Conservation (phyloP, 53 echinoderm and acorn worm species). For the Temnopleurus reevesii region DNA sequence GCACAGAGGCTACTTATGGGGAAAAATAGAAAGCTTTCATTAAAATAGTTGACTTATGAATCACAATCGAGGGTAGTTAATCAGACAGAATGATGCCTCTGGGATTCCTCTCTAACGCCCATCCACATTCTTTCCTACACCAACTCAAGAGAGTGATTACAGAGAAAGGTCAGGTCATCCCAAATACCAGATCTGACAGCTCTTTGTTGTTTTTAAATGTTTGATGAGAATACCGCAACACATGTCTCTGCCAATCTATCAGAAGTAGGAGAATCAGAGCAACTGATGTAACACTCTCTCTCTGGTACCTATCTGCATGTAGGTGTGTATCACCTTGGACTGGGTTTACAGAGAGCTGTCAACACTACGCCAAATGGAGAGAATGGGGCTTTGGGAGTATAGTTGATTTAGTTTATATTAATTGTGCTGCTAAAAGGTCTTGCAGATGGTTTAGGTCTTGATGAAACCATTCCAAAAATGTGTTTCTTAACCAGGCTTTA, state of each 20-base stretch:
- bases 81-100: neutral
- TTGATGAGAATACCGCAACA: neutral
- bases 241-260: neutral
- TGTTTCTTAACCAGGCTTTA: too few relatives aligned
- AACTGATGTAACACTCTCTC: slow-evolving; percentile 14
- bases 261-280: slow-evolving; percentile 1
- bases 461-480: neutral
- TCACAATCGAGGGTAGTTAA: neutral
- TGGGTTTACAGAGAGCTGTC: neutral
- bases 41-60: neutral
- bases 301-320: neutral
- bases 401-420: neutral
- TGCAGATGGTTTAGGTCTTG: too few relatives aligned
- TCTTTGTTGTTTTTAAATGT: slow-evolving; percentile 1
- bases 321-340: neutral
- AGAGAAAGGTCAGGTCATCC: neutral
- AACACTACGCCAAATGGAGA: slow-evolving; percentile 2
- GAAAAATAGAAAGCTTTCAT: too few relatives aligned
- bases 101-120: neutral
- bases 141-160: neutral
- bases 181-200: neutral
- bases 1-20: too few relatives aligned
- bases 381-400: neutral
- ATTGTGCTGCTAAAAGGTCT: neutral
- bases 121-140: neutral